These are phyloP conservation scores for Gallinago stenura DNA, from an alignment of 2,797 vertebrate genomes.

Conservation along the genomic window DNA sequence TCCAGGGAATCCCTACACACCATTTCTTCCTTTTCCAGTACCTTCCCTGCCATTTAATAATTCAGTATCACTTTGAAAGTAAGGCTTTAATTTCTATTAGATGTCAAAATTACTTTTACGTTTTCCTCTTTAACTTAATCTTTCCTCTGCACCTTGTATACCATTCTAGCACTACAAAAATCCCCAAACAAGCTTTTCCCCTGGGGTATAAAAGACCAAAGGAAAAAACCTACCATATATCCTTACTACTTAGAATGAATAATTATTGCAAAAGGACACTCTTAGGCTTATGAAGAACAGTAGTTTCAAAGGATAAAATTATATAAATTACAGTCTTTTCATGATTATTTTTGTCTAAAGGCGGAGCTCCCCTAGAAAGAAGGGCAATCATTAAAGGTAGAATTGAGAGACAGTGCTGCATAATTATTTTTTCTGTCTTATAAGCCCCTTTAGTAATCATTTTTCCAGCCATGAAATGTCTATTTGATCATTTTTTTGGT, in stretches of 20 bases:
- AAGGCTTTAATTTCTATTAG: not conserved
- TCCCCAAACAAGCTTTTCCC: not conserved
- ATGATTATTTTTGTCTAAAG: slow-evolving; percentile 31
- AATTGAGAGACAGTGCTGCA: not conserved
- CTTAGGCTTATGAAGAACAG: not conserved
- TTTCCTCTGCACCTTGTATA: not conserved
- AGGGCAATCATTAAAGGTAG: slow-evolving; percentile 6
- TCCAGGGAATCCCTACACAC: not conserved
- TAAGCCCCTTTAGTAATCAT: not conserved
- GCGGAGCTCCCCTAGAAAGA: slow-evolving; percentile 7
- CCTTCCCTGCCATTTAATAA: not conserved
- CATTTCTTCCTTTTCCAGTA: not conserved
- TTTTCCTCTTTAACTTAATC: not conserved
- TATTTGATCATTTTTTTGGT: slow-evolving; percentile 21
- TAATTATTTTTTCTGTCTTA: not conserved
- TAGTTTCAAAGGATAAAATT: slow-evolving; percentile 29
- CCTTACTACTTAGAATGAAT: not conserved
- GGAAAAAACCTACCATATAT: not conserved
- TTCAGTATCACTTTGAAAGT: not conserved
- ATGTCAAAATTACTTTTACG: not conserved
- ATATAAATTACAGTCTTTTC: slow-evolving; percentile 19
- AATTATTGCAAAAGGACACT: not conserved
- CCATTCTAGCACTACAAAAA: not conserved
- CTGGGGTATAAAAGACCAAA: not conserved
- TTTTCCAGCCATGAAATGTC: slow-evolving; percentile 24